phyloP scores from a whole-genome alignment of 2,888 invertebrate species.

The Agrochola litura region DNA sequence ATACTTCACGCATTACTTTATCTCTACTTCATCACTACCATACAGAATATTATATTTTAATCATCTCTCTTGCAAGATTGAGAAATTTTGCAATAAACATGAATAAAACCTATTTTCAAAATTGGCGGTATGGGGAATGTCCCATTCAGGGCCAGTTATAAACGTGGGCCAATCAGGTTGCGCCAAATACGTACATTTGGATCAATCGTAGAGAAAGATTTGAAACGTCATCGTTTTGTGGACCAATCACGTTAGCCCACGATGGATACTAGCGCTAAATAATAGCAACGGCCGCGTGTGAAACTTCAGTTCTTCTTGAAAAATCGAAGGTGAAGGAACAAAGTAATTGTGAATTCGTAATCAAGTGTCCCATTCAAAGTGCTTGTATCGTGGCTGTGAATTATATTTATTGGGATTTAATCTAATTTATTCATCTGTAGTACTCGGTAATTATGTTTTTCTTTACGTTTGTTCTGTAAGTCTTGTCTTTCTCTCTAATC shows the following conservation, averaged over 20 bases:
- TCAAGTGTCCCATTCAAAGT: conserved; percentile 77
- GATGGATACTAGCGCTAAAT: conserved; percentile 91
- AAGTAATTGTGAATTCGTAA: conserved; percentile 74
- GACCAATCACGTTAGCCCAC: conserved; percentile 91
- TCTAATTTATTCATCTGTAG: conserved; percentile 64
- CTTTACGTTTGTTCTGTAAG: conserved; percentile 19
- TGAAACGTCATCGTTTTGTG: conserved; percentile 83
- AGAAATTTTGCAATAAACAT: conserved; percentile 43
- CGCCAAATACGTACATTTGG: conserved; percentile 90
- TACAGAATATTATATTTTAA: neutral
- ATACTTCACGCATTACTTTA: conserved; percentile 3
- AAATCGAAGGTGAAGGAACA: conserved; percentile 81
- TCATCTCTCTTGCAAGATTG: conserved; percentile 24
- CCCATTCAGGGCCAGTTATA: conserved; percentile 78
- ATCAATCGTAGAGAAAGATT: conserved; percentile 83
- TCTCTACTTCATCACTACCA: conserved; percentile 12
- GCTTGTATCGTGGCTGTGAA: conserved; percentile 82
- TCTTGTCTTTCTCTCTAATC: neutral
- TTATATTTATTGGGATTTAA: conserved; percentile 66
- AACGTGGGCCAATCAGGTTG: conserved; percentile 93
- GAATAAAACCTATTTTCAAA: conserved; percentile 70
- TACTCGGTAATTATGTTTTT: conserved; percentile 75
- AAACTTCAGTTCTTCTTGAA: conserved; percentile 86
- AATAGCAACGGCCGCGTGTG: conserved; percentile 85
- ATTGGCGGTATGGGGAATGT: conserved; percentile 75